A percentile compares a stretch with the other conserved stretches of the same genome.
Conservation (phyloP, 2,113 vertebrate species). For the Hypocryptadius cinnamomeus region DNA sequence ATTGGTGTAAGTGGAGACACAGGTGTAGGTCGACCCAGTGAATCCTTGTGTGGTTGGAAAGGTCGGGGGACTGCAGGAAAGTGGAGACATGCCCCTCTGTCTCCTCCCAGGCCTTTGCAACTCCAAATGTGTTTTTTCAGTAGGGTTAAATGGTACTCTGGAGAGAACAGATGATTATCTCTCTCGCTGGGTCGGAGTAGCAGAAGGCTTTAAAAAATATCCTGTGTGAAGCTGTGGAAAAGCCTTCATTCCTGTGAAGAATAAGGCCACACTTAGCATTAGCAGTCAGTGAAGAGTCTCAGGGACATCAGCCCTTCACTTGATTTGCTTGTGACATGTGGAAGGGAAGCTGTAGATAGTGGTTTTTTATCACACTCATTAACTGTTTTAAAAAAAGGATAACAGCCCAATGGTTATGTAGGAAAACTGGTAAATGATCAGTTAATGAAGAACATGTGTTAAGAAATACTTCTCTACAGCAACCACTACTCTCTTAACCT, state of each 20-base stretch:
- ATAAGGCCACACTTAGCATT: not conserved
- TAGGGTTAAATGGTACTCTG: not conserved
- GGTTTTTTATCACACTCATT: not conserved
- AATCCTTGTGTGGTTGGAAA: not conserved
- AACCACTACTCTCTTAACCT: slow-evolving; percentile 13
- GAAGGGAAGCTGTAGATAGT: not conserved
- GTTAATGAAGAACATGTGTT: slow-evolving; percentile 42
- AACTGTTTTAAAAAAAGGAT: slow-evolving; percentile 3
- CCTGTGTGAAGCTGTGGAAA: not conserved
- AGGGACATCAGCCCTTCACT: not conserved
- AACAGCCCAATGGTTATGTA: not conserved
- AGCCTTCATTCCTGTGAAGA: not conserved
- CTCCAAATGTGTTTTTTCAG: not conserved
- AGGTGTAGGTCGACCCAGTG: not conserved
- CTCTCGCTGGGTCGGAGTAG: not conserved
- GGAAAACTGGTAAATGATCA: slow-evolving; percentile 31
- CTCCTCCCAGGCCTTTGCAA: not conserved
- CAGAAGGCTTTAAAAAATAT: not conserved
- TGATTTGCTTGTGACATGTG: not conserved
- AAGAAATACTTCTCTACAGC: slow-evolving; percentile 27
- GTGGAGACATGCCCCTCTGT: fast-evolving
- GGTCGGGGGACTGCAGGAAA: not conserved
- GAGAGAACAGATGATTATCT: not conserved
- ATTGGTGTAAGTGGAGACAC: not conserved
- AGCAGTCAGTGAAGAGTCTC: not conserved